A percentile compares a stretch with the other conserved stretches of the same genome.
Conservation (phyloP, 2,113 vertebrate genomes). For the Anhinga anhinga region DNA sequence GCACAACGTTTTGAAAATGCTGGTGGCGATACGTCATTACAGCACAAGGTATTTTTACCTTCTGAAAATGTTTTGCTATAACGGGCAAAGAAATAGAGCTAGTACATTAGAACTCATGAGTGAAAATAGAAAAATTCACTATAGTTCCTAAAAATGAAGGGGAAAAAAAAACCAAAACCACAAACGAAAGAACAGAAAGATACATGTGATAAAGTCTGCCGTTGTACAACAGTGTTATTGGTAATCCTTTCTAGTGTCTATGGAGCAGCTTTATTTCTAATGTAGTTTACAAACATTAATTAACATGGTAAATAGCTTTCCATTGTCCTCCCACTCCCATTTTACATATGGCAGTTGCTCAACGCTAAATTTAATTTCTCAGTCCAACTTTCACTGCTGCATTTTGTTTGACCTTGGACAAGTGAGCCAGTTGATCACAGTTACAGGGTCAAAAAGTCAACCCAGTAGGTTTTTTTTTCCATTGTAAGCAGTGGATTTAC, state of each 20-base stretch:
- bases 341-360: not conserved
- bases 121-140: not conserved
- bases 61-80: not conserved
- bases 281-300: not conserved
- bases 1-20: not conserved
- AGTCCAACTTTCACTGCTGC: not conserved
- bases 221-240: not conserved
- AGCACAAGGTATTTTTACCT: not conserved
- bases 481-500: slow-evolving; percentile 34
- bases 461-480: slow-evolving; percentile 28
- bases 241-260: not conserved
- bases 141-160: not conserved
- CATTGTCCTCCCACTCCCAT: not conserved
- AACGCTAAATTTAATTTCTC: not conserved
- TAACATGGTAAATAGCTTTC: not conserved
- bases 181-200: not conserved
- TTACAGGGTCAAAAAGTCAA: slow-evolving; percentile 40
- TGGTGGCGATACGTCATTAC: not conserved
- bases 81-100: not conserved
- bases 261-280: not conserved
- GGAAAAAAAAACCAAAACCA: not conserved
- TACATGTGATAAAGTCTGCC: not conserved
- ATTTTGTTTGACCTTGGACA: slow-evolving; percentile 49
- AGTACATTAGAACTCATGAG: not conserved
- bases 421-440: slow-evolving; percentile 30